phyloP scores from a whole-genome alignment of 2,797 vertebrate genomes.

The Galaxias olidus region DNA sequence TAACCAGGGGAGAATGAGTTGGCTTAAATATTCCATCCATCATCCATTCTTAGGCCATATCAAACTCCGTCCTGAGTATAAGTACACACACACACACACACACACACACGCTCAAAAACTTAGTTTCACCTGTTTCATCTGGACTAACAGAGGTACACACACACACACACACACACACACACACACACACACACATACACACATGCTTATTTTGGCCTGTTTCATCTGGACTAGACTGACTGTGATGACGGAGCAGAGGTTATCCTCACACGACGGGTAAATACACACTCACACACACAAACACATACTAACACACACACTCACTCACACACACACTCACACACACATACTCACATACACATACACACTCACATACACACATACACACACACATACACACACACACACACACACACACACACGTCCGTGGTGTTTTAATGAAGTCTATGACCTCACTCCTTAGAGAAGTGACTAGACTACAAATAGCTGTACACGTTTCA shows the following conservation, averaged over 20 bases:
- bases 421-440: neutral
- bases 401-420: conserved; percentile 2
- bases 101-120: no score
- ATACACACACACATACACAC: neutral
- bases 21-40: no score
- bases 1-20: no score
- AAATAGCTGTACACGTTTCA: conserved; percentile 21
- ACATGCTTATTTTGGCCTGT: no score
- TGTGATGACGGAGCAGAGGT: no score
- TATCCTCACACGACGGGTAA: no score
- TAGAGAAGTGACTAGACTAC: conserved; percentile 9
- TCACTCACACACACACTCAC: neutral
- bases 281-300: neutral
- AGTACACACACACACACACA: no score
- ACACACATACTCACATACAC: neutral
- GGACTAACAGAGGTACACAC: neutral
- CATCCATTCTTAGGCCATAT: no score
- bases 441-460: neutral
- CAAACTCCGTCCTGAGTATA: no score
- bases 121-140: conserved; percentile 10
- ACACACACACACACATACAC: no score
- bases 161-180: neutral
- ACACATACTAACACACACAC: neutral
- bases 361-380: neutral
- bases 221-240: no score